Evolutionary conservation across 2,888 invertebrate species (phyloP), one percentile per base, ranked within the genome.

Genomic region (Azorinus chamasolen): DNA sequence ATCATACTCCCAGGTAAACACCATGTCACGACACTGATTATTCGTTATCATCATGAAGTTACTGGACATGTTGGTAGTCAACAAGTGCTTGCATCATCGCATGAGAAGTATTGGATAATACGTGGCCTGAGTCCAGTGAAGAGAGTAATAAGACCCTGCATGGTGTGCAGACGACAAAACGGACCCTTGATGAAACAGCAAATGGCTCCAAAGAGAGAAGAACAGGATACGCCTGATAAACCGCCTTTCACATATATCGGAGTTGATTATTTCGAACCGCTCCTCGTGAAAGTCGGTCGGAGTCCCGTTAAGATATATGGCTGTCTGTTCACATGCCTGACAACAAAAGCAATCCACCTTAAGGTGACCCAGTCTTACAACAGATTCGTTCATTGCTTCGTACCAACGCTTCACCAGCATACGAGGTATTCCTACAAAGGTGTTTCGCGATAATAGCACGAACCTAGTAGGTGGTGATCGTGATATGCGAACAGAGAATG

Each of bases 241-340:
- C 68, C 79, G 10, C 76, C 74, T 12, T 83, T 83, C 43, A 77
- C 77, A 2, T 64, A 51, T 51, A 61, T 78, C 0, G 83, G 76
- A 10, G 48, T 79, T 10, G 83, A 79, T 41, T 76, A 57, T 41
- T 83, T 83, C 48, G 83, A 79, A 4, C 83, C 79, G 0, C 39
- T 79, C 6, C 39, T 41, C 16, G 63, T 79, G 5, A 77, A 79
- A 41, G 39, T 39, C 14, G 66, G 66, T 20, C 45, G 70, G 1
- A 32, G 43, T 18, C 20, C 32, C 27, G 54, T 71, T 1, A 78
- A 83, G 41, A 24, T 45, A 18, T 62, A 37, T n/a, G 80, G 77
- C 5, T 74, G 74, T 46, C n/a, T 81, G 18, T 76, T 81, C 22
- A 75, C 83, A 3, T 83, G 79, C 53, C 27, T 78, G 10, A 65